phyloP scores from a whole-genome alignment of 2,113 vertebrate species.

The Melanerpes formicivorus region DNA sequence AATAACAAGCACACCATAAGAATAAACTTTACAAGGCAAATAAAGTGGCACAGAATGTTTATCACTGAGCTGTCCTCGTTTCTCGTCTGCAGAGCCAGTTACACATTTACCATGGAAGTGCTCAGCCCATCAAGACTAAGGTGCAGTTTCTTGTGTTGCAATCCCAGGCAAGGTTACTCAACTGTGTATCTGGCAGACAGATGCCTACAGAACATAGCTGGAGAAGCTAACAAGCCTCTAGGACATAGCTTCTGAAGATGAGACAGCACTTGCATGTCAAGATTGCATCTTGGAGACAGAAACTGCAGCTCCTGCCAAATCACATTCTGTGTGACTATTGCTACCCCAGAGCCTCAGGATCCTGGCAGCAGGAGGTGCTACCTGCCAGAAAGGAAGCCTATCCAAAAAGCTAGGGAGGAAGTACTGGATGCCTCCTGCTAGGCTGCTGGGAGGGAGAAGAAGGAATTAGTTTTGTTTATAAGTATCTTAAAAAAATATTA shows the following conservation, averaged over 20 bases:
- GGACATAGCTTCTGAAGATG: slow-evolving; percentile 12
- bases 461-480: neutral
- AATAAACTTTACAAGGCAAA: neutral
- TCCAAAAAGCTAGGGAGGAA: neutral
- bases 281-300: neutral
- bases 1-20: neutral
- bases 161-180: neutral
- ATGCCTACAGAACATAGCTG: neutral
- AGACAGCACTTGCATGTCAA: neutral
- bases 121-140: neutral
- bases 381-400: neutral
- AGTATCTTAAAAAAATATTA: neutral
- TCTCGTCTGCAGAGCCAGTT: neutral
- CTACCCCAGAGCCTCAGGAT: neutral
- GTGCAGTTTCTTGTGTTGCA: neutral
- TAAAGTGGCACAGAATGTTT: neutral
- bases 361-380: neutral
- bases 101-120: neutral
- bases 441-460: neutral
- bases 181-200: neutral
- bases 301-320: neutral
- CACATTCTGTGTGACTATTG: neutral
- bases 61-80: neutral
- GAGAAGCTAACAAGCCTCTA: neutral
- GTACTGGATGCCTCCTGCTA: neutral